A percentile compares a stretch with the other conserved stretches of the same genome.
These are phyloP conservation scores for Chloebia gouldiae DNA, from an alignment of 2,113 vertebrate species.

Conservation along the genomic window DNA sequence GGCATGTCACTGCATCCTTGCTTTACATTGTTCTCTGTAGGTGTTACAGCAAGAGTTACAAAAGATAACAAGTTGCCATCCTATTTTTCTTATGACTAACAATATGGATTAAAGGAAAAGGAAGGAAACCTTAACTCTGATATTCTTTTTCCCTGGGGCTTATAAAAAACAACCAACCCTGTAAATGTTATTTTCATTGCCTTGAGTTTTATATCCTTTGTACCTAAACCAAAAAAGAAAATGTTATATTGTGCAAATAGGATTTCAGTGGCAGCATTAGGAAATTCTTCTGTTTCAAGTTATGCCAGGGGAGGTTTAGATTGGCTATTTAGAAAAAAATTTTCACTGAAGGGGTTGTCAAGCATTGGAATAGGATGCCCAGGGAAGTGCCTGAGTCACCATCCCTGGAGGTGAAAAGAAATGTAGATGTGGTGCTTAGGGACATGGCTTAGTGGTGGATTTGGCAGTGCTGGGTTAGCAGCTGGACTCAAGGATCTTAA, in stretches of 20 bases:
- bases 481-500: neutral
- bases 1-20: neutral
- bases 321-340: neutral
- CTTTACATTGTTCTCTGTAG: conserved; percentile 10
- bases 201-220: neutral
- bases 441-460: neutral
- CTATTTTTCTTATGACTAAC: conserved; percentile 3
- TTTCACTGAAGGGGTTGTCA: neutral
- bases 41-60: neutral
- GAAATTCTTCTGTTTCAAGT: neutral
- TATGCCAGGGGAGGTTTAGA: neutral
- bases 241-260: neutral
- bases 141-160: neutral
- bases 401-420: neutral
- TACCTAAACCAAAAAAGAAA: conserved; percentile 16
- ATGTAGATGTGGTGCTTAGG: neutral
- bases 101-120: neutral
- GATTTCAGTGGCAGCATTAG: neutral
- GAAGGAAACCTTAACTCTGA: neutral
- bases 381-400: neutral
- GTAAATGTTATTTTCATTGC: neutral
- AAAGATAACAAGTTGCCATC: neutral
- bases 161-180: neutral
- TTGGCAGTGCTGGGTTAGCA: neutral
- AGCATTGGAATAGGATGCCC: neutral